Evolutionary conservation across 2,797 vertebrate genomes (phyloP).

Genomic region (Neopelma chrysocephalum): DNA sequence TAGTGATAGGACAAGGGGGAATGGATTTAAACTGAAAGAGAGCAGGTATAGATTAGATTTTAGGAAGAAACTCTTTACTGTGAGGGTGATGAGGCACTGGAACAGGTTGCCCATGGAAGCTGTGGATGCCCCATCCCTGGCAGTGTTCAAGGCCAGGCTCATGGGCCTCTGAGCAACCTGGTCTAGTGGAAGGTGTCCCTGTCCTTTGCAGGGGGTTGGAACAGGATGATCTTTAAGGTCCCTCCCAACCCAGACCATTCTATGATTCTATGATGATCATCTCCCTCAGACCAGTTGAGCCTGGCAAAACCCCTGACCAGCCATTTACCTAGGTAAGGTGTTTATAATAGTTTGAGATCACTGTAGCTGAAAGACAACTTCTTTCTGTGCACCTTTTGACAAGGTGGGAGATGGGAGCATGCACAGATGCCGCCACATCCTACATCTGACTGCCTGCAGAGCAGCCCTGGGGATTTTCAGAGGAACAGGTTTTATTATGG

Average conservation of each 20-base stretch:
- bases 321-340: neutral
- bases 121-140: neutral
- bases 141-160: neutral
- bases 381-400: neutral
- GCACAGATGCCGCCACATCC: neutral
- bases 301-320: neutral
- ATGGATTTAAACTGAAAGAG: neutral
- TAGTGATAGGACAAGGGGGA: neutral
- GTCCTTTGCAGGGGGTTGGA: neutral
- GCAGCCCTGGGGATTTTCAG: neutral
- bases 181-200: neutral
- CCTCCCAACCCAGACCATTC: neutral
- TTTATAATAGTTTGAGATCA: neutral
- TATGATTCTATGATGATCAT: neutral
- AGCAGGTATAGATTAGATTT: neutral
- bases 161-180: neutral
- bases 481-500: neutral
- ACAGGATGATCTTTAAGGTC: fast-evolving
- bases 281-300: neutral
- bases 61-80: neutral
- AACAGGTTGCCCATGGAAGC: neutral
- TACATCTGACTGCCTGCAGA: neutral
- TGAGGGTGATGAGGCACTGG: neutral
- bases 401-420: neutral
- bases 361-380: neutral